Conservation (phyloP, 30 jellyfish, hydroid and myxozoan genomes). For the Hydra vulgaris region DNA sequence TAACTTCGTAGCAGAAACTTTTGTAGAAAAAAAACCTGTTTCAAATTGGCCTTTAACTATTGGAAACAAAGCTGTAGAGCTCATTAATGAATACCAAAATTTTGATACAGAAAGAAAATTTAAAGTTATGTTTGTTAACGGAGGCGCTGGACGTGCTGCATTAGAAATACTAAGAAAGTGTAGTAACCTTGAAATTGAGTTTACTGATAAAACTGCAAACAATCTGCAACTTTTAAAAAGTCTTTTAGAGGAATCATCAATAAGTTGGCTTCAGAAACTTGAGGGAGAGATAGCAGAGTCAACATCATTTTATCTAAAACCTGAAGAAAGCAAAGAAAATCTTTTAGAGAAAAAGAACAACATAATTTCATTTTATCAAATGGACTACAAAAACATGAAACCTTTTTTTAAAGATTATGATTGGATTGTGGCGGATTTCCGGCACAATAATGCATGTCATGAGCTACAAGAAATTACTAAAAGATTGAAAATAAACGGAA, state of each 20-base stretch:
- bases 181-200: background rate
- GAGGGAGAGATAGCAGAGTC: conserved; percentile 14
- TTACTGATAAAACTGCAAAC: conserved; percentile 23
- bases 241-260: conserved; percentile 9
- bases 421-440: conserved; percentile 21
- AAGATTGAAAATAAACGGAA: conserved; percentile 12
- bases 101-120: background rate
- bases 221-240: conserved; percentile 11
- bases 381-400: conserved; percentile 12
- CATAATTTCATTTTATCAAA: conserved; percentile 5
- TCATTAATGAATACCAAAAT: background rate
- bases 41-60: conserved; percentile 18
- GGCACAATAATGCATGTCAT: conserved; percentile 12
- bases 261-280: conserved; percentile 21
- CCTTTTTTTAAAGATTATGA: conserved; percentile 7
- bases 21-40: conserved; percentile 25
- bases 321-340: background rate
- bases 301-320: background rate
- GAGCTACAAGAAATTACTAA: conserved; percentile 10
- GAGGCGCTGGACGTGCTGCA: conserved; percentile 23
- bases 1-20: conserved; percentile 1
- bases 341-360: conserved; percentile 5
- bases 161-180: conserved; percentile 14
- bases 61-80: background rate
- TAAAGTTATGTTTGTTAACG: conserved; percentile 7